Evolutionary conservation across 2,113 vertebrate species (phyloP), one percentile per base, ranked within the genome.

Genomic region (Lucifuga dentata): DNA sequence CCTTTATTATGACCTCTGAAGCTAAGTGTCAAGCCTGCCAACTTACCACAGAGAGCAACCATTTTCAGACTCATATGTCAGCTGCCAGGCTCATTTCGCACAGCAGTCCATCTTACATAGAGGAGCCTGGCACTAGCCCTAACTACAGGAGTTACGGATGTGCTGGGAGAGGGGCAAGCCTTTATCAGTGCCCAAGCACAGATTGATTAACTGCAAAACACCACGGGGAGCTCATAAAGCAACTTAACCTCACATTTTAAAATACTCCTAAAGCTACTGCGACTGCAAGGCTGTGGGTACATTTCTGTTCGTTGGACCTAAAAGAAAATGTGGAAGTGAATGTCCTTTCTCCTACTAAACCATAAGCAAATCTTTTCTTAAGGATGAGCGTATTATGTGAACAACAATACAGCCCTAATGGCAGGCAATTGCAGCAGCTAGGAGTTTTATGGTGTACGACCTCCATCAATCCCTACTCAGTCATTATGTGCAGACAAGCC

Each of bases 401-500:
- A 64, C 72, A 87, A 91, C 90, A 90, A 91, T 88, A 70, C 74
- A 49, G 38, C 60, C 51, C 71, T 86, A 86, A 88, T 90, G 79
- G 73, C 66, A 82, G 84, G 86, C 88, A 87, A 91, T 90, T 86
- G 86, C 71, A 62, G 73, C 52, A 66, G 58, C 69, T 85, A 59
- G 24, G 75, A 83, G 85, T 91, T 92, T 93, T 92, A 92, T 87
- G 83, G 85, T 59, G 83, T 84, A 83, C 85, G 75, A 88, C 85
- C 85, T 87, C 86, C 80, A 87, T 89, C 88, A 91, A 91, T 87
- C 81, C 88, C 83, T 72, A 86, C 84, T 90, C 84, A 76, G 74
- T 90, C 87, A 91, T 92, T 90, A 90, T 89, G 86, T 84, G 83
- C 26, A 76, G 88, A 91, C 87, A 88, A 91, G 89, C 76, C 85